phyloP scores from a whole-genome alignment of 2,113 vertebrate species.

The Pterocles burchelli region DNA sequence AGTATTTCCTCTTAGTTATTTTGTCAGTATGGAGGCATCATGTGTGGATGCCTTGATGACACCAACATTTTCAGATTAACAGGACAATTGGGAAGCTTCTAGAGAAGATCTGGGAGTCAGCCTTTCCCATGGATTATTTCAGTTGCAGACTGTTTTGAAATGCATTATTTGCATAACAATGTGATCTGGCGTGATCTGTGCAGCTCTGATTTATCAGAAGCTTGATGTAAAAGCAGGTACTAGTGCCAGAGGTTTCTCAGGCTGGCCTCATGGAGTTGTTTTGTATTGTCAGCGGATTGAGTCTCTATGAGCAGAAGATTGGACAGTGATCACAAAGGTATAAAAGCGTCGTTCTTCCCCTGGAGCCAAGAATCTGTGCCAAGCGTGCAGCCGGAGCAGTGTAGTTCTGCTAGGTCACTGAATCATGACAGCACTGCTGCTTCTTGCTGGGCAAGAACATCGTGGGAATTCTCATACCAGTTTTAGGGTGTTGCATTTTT shows the following conservation, averaged over 20 bases:
- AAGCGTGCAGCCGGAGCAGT: background rate
- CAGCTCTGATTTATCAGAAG: background rate
- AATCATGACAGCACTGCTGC: accelerated
- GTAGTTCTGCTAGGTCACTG: accelerated
- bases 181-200: background rate
- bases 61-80: background rate
- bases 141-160: background rate
- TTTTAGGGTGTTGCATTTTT: background rate
- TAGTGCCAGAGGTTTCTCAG: background rate
- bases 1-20: background rate
- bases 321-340: background rate
- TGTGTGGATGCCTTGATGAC: background rate
- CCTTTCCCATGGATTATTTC: background rate
- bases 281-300: background rate
- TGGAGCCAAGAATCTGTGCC: background rate
- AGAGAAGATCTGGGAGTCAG: background rate
- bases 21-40: background rate
- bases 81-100: background rate
- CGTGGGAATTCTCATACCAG: background rate
- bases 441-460: too few relatives aligned
- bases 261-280: background rate
- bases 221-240: background rate
- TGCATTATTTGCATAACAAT: background rate
- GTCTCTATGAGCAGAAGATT: background rate
- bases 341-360: background rate